These are phyloP conservation scores for Glandiceps talaboti DNA, from an alignment of 53 echinoderm and acorn worm genomes.

Conservation along the genomic window DNA sequence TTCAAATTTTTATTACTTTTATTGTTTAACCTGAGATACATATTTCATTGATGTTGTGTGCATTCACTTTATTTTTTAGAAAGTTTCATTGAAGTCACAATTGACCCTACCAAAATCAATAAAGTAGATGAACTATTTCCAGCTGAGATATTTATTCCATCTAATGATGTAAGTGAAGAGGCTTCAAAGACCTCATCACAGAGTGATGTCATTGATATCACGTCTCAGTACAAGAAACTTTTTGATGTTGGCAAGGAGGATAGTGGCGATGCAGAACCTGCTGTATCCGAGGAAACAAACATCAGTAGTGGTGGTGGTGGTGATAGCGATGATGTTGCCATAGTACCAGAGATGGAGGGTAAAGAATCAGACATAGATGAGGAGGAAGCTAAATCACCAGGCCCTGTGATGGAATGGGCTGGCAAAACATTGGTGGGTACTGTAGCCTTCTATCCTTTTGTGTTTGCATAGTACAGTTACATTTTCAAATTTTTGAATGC, in stretches of 20 bases:
- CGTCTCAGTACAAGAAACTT: neutral
- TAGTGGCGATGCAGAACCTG: neutral
- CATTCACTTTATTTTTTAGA: too few species aligned
- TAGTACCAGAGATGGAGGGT: slow-evolving; percentile 14
- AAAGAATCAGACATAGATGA: neutral
- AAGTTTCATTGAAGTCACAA: slow-evolving; percentile 20
- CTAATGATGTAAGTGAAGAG: slow-evolving; percentile 6
- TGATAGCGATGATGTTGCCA: slow-evolving; percentile 5
- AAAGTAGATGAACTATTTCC: slow-evolving; percentile 36
- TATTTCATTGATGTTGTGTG: too few species aligned
- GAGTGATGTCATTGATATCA: neutral
- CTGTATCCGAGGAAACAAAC: slow-evolving; percentile 4
- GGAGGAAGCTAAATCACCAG: neutral
- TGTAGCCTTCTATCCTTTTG: too few species aligned
- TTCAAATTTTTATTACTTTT: too few species aligned
- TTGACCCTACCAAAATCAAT: slow-evolving; percentile 2
- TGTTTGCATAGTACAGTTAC: too few species aligned
- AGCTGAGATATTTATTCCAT: slow-evolving; percentile 19
- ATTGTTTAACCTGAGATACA: too few species aligned
- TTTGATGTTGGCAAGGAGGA: neutral
- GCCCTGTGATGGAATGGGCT: neutral
- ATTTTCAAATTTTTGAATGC: too few species aligned
- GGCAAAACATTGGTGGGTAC: neutral
- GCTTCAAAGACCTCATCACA: slow-evolving; percentile 5
- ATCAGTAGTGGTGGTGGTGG: neutral